Percentiles rank a stretch among this genome's conserved stretches.
These are phyloP conservation scores for Dicaeum eximium DNA, from an alignment of 2,113 vertebrate species.

Conservation along the genomic window DNA sequence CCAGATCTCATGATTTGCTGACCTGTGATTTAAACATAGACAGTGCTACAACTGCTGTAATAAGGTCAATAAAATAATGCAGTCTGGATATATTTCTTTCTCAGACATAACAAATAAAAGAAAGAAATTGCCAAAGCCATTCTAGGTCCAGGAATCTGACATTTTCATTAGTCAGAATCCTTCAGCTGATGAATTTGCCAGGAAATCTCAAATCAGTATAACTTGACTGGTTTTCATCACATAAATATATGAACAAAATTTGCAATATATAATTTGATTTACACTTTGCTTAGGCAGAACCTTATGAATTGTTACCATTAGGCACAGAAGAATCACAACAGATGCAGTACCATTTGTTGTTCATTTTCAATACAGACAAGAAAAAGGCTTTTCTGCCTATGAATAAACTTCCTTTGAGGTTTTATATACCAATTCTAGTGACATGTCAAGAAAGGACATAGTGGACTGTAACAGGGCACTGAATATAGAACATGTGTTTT, in stretches of 20 bases:
- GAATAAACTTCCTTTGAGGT: neutral
- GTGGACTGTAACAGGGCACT: neutral
- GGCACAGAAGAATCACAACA: neutral
- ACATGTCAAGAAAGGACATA: neutral
- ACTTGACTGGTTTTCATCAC: neutral
- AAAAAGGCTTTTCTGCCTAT: neutral
- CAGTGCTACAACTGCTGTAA: neutral
- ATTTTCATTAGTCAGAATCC: slow-evolving; percentile 12
- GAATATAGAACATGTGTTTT: neutral
- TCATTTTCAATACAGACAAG: neutral
- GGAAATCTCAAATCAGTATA: neutral
- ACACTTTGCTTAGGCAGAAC: neutral
- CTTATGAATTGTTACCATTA: neutral
- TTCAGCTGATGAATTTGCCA: slow-evolving; percentile 5
- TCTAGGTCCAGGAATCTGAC: neutral
- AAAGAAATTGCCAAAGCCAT: neutral
- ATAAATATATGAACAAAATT: neutral
- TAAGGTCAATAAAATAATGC: slow-evolving; percentile 3
- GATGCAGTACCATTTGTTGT: neutral
- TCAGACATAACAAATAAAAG: slow-evolving; percentile 37
- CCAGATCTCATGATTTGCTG: slow-evolving; percentile 28
- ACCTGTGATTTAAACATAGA: slow-evolving; percentile 7
- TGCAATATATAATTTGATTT: neutral
- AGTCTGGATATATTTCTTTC: slow-evolving; percentile 12
- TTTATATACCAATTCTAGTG: neutral